Evolutionary conservation across 2,888 invertebrate genomes (phyloP), one percentile per base, ranked within the genome.

Genomic region (Agriopis aurantiaria): DNA sequence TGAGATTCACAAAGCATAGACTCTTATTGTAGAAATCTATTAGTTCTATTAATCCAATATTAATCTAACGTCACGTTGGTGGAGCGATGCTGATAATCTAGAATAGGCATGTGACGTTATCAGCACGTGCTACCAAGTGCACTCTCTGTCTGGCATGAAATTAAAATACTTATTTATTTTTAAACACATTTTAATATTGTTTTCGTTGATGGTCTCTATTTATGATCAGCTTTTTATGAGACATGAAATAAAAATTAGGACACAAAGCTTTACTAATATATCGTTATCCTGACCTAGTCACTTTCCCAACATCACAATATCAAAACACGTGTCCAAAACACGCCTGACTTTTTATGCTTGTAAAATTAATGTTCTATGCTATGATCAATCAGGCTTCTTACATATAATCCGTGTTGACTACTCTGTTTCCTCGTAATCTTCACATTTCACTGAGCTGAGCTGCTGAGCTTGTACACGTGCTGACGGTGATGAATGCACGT

Each of bases 371-470:
- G 64, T 45, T 57, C 17, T n/a, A n/a, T 17, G 58, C 57, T 56
- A 59, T 49, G 48, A 70, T 70, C 66, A 66, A 70, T 70, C 70
- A 70, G 40, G 65, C 57, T 70, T 70, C 65, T 61, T 65, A 51
- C 14, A n/a, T 11, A 55, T 67, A 66, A 71, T 71, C 70, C 70
- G 12, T 62, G 70, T 63, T 59, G 65, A 69, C 71, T 77, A 68
- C 73, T 73, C 71, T 65, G 69, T 60, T 58, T 46, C 40, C 65
- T 62, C 40, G 23, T 66, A 69, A 59, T 80, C 76, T 76, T 75
- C 60, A 70, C 75, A 70, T 75, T 76, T 72, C 74, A 77, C 73
- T 65, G 67, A 68, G 68, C 51, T 76, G 68, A 75, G 72, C 77
- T 68, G 69, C 53, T 76, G 72, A 76, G 73, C 75, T 74, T 73